A percentile compares a stretch with the other conserved stretches of the same genome.
phyloP scores from a whole-genome alignment of 2,113 vertebrate genomes.

The Ailuropoda melanoleuca region DNA sequence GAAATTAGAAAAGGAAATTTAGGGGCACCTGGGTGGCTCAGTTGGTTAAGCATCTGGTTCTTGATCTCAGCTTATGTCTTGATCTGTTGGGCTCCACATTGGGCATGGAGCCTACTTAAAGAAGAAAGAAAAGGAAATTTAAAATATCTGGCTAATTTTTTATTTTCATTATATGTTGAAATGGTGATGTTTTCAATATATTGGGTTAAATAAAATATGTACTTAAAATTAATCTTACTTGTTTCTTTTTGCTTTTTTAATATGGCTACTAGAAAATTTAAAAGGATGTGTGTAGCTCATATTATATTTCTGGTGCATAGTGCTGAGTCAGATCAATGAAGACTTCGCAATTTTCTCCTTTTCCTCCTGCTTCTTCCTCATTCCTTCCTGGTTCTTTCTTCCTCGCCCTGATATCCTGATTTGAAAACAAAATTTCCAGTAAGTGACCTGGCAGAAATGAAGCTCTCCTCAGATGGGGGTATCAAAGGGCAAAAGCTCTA shows the following conservation, averaged over 20 bases:
- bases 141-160: background rate
- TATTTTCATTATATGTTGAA: background rate
- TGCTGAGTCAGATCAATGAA: background rate
- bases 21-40: background rate
- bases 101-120: background rate
- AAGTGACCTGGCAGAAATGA: background rate
- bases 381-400: background rate
- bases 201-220: background rate
- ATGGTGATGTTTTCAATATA: background rate
- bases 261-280: background rate
- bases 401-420: background rate
- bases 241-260: slow-evolving; percentile 26
- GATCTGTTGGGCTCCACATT: background rate
- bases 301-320: background rate
- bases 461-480: background rate
- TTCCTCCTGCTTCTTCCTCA: background rate
- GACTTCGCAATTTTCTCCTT: background rate
- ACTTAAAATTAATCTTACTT: background rate
- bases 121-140: background rate
- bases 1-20: background rate
- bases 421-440: background rate
- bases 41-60: background rate
- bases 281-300: background rate
- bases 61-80: background rate
- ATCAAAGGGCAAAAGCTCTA: background rate